Percentiles rank a stretch among this genome's conserved stretches.
These are phyloP conservation scores for Parnassius mnemosyne DNA, from an alignment of 2,888 invertebrate genomes.

Conservation along the genomic window DNA sequence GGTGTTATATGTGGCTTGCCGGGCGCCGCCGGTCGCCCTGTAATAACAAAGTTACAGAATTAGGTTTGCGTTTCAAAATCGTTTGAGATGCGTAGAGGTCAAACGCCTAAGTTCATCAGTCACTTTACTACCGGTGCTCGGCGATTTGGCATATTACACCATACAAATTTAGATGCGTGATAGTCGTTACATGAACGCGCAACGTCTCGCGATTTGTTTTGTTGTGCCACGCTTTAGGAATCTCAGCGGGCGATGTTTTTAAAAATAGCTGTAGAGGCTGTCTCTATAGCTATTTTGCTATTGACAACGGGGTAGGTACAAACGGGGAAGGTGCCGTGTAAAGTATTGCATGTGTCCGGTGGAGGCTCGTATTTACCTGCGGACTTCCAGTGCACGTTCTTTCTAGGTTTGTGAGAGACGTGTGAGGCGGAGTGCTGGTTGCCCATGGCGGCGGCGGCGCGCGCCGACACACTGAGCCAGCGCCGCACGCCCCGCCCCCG, in stretches of 20 bases:
- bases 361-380: constrained; percentile 83
- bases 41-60: constrained; percentile 40
- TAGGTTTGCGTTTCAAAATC: neutral
- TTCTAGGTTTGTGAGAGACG: constrained; percentile 80
- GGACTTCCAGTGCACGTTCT: constrained; percentile 91
- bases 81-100: constrained; percentile 7
- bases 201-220: constrained; percentile 76
- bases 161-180: constrained; percentile 72
- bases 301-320: constrained; percentile 34
- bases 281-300: constrained; percentile 36
- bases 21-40: constrained; percentile 89
- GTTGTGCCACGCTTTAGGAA: constrained; percentile 75
- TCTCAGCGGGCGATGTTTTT: constrained; percentile 68
- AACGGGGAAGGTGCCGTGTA: constrained; percentile 28
- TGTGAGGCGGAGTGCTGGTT: constrained; percentile 75
- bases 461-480: constrained; percentile 72
- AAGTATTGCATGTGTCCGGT: constrained; percentile 29
- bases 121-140: constrained; percentile 25
- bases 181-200: constrained; percentile 73
- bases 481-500: constrained; percentile 47
- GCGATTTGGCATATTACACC: constrained; percentile 65
- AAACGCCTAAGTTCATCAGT: constrained; percentile 45
- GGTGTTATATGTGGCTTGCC: constrained; percentile 91
- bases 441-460: constrained; percentile 79
- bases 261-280: constrained; percentile 63